Conservation (phyloP, 2,797 vertebrate species). For the Caiman crocodilus region DNA sequence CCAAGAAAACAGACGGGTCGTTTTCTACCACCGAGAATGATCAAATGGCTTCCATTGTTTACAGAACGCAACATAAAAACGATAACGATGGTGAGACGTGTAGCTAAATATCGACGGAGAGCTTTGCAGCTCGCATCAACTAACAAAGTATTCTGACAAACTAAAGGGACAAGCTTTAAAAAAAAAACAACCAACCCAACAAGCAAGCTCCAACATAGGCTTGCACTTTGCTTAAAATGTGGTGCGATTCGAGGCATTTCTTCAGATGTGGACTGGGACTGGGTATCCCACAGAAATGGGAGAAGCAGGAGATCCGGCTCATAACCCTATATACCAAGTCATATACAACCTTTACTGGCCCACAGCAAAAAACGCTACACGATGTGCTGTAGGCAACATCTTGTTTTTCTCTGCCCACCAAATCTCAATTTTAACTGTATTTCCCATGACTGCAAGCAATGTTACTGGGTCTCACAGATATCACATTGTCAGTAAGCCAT, state of each 20-base stretch:
- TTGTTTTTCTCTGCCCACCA: too few relatives aligned
- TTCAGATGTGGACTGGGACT: not conserved
- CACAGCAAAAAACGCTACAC: too few relatives aligned
- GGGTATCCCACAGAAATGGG: not conserved
- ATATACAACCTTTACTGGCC: too few relatives aligned
- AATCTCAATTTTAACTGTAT: too few relatives aligned
- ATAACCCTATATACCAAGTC: not conserved
- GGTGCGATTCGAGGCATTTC: not conserved
- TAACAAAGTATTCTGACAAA: not conserved
- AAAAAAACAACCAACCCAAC: not conserved
- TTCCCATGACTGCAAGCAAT: too few relatives aligned
- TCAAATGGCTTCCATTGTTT: not conserved
- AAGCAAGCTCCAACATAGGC: not conserved
- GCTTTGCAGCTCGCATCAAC: not conserved
- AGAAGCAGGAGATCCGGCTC: not conserved
- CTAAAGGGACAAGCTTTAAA: not conserved
- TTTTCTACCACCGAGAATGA: not conserved
- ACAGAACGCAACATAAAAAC: not conserved
- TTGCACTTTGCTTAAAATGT: not conserved
- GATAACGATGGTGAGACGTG: not conserved
- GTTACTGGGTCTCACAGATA: too few relatives aligned
- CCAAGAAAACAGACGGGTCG: constrained; percentile 1
- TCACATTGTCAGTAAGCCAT: too few relatives aligned
- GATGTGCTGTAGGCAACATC: too few relatives aligned
- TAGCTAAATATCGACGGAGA: not conserved